Base-by-base conservation (phyloP, 2,888 invertebrate genomes). In the Ophonus ardosiacus region DNA sequence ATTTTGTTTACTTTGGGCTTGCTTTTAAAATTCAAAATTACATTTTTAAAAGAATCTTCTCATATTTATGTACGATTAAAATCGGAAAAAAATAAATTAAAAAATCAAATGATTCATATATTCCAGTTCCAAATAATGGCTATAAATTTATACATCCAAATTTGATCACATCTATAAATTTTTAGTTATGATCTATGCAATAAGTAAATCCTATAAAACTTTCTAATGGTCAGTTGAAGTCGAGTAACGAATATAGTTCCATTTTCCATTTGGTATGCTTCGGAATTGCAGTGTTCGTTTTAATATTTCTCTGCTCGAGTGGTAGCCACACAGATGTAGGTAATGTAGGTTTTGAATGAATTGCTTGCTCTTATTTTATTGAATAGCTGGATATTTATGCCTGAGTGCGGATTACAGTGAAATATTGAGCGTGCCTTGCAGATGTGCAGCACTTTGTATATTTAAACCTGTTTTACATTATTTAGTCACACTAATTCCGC, bases 291-390 rank as follows among this genome's bases (percentile, higher is more conserved):
- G 13, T 10, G 43, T n/a, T 56, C 56, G 43, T 13, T 31, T 38
- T 15, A 68, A 68, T 68, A 68, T 68, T 68, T 68, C 38, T n/a
- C n/a, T 38, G 68, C 31, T 7, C 13, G 13, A 68, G 21, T 5
- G 7, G 31, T n/a, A 5, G 68, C 68, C 31, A n/a, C 68, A 68
- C 68, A 68, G 68, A 68, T 68, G 68, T 68, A 38, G 31, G 24
- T 38, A 38, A 68, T 68, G 68, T 31, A 38, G 68, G 68, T 38
- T 68, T 68, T 68, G 68, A 68, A 68, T 68, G 38, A 68, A 31
- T 38, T 68, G n/a, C n/a, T 68, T 68, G 68, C 68, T 68, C 31
- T 68, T 68, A 38, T 38, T 68, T 68, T 68, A 68, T 38, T 68
- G 68, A 68, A 68, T 68, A 68, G 68, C 38, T 68, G 15, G 17